Evolutionary conservation across 2,113 vertebrate genomes (phyloP).

Genomic region (Hippocampus zosterae): DNA sequence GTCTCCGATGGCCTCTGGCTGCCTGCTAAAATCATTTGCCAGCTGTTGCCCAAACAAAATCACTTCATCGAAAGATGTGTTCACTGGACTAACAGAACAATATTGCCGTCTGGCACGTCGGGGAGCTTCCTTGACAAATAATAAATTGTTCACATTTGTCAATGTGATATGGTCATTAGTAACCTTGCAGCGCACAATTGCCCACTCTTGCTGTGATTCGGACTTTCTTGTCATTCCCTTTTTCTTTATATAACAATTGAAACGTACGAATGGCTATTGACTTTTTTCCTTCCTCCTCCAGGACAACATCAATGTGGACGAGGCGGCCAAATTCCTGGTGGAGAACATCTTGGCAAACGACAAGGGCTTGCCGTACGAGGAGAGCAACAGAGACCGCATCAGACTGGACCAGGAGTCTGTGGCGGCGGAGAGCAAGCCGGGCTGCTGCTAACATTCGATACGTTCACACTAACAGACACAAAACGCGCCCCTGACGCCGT

Average conservation of each 20-base stretch:
- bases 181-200: background rate
- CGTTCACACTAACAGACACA: slow-evolving; percentile 18
- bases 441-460: slow-evolving; percentile 83
- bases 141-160: background rate
- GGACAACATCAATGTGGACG: slow-evolving; percentile 97
- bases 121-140: background rate
- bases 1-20: slow-evolving; percentile 2
- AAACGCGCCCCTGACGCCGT: background rate
- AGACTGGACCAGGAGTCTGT: slow-evolving; percentile 80
- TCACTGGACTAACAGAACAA: background rate
- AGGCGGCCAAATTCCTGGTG: slow-evolving; percentile 93
- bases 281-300: slow-evolving; percentile 50
- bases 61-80: slow-evolving; percentile 15
- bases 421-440: slow-evolving; percentile 83
- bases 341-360: slow-evolving; percentile 88
- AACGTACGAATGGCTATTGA: background rate
- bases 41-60: slow-evolving; percentile 20
- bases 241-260: background rate
- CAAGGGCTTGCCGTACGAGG: slow-evolving; percentile 83
- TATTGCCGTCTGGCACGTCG: background rate
- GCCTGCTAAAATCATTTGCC: slow-evolving; percentile 4
- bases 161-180: background rate
- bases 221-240: no score
- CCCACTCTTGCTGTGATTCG: no score
- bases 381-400: slow-evolving; percentile 81